A percentile compares a stretch with the other conserved stretches of the same genome.
Evolutionary conservation across 1,140 invertebrate genomes (phyloP).

Genomic region (Hormaphis cornu): DNA sequence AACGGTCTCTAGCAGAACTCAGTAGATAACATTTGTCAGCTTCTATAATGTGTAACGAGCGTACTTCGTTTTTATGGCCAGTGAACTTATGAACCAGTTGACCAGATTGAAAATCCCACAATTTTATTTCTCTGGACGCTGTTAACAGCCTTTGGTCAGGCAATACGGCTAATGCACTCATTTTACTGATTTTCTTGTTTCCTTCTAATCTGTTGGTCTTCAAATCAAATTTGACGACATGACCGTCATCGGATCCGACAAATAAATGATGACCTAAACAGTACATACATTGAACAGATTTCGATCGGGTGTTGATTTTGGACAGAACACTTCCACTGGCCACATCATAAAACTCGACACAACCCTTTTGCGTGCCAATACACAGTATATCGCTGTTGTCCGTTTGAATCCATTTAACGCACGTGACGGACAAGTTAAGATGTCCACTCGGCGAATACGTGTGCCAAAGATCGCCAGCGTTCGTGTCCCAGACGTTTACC

Average conservation of each 20-base stretch:
- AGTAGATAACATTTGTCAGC: slow-evolving; percentile 24
- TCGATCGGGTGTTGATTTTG: slow-evolving; percentile 3
- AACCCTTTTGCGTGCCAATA: slow-evolving; percentile 10
- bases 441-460: slow-evolving; percentile 16
- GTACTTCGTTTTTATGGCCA: slow-evolving; percentile 16
- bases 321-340: slow-evolving; percentile 6
- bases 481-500: slow-evolving; percentile 19
- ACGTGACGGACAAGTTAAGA: background rate
- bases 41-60: slow-evolving; percentile 12
- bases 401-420: slow-evolving; percentile 4
- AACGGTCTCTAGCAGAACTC: slow-evolving; percentile 17
- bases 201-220: background rate
- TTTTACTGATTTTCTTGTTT: background rate
- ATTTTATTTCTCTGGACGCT: slow-evolving; percentile 13
- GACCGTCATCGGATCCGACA: background rate
- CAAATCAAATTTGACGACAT: background rate
- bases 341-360: slow-evolving; percentile 11
- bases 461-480: background rate
- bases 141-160: background rate
- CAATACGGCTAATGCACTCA: background rate
- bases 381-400: slow-evolving; percentile 5
- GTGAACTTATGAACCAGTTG: slow-evolving; percentile 18
- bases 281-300: background rate
- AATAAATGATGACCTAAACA: background rate
- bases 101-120: slow-evolving; percentile 10